phyloP scores from a whole-genome alignment of 92 coral and sea anemone species.

The Anthopleura xanthogrammica region DNA sequence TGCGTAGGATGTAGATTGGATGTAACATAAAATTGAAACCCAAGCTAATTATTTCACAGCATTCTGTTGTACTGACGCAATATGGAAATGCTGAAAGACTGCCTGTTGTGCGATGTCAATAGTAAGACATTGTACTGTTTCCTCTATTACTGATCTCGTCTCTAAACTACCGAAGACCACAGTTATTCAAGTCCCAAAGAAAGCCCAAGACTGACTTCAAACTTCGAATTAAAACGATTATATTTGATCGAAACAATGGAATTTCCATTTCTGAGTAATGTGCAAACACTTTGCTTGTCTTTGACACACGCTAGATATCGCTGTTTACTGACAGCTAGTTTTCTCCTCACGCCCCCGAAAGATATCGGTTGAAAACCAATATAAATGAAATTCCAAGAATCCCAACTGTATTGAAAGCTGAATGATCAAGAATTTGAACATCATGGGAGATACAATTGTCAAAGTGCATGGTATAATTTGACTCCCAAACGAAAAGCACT shows the following conservation, averaged over 20 bases:
- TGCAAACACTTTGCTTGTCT: background rate
- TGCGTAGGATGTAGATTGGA: no score
- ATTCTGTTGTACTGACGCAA: no score
- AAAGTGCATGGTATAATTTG: background rate
- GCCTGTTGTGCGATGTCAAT: no score
- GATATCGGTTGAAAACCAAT: background rate
- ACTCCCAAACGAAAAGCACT: background rate
- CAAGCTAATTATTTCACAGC: no score
- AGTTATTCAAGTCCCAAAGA: no score
- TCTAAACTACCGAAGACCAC: no score
- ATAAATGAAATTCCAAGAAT: background rate
- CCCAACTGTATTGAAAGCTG: background rate
- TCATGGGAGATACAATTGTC: background rate
- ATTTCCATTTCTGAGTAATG: background rate
- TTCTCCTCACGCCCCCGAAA: background rate
- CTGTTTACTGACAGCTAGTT: background rate
- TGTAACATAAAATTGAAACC: no score
- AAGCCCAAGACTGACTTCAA: background rate
- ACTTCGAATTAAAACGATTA: background rate
- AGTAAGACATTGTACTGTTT: no score
- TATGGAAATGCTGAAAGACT: no score
- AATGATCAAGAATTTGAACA: background rate
- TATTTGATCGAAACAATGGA: background rate
- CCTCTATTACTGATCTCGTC: no score
- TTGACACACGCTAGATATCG: background rate